Conservation (phyloP, 2,888 invertebrate genomes). For the Heliconius cydno region DNA sequence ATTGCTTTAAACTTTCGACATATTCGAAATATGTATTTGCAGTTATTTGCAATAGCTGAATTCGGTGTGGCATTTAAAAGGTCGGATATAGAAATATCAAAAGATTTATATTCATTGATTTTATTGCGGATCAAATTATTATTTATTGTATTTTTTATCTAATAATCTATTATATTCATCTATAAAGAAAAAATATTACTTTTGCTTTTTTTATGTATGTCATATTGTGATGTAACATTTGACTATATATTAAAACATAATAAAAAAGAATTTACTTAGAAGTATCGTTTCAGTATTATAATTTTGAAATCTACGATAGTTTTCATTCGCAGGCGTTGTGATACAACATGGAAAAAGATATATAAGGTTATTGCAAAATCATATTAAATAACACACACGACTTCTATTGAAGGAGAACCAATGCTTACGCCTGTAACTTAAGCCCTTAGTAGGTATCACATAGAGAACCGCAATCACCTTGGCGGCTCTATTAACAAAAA, state of each 20-base stretch:
- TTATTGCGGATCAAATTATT: background rate
- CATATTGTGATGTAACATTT: background rate
- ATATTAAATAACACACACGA: slow-evolving; percentile 34
- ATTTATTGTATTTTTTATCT: background rate
- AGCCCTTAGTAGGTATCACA: slow-evolving; percentile 29
- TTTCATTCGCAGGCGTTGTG: background rate
- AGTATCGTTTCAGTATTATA: background rate
- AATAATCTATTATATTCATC: background rate
- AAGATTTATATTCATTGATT: background rate
- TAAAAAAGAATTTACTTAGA: background rate
- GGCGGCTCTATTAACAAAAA: slow-evolving; percentile 42
- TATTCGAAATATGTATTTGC: slow-evolving; percentile 19
- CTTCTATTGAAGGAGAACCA: slow-evolving; percentile 33
- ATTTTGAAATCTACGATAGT: slow-evolving; percentile 2
- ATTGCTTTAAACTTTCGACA: background rate
- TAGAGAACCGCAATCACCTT: slow-evolving; percentile 39
- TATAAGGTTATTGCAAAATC: slow-evolving; percentile 31
- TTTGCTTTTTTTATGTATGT: background rate
- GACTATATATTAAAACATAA: too few relatives aligned
- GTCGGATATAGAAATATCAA: slow-evolving; percentile 7
- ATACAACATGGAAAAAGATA: slow-evolving; percentile 19
- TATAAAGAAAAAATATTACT: background rate
- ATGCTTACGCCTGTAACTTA: slow-evolving; percentile 30
- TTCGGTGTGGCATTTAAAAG: slow-evolving; percentile 8
- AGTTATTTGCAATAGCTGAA: background rate